These are phyloP conservation scores for Corella eumyota DNA, from an alignment of 23 tunicate genomes.

Conservation along the genomic window DNA sequence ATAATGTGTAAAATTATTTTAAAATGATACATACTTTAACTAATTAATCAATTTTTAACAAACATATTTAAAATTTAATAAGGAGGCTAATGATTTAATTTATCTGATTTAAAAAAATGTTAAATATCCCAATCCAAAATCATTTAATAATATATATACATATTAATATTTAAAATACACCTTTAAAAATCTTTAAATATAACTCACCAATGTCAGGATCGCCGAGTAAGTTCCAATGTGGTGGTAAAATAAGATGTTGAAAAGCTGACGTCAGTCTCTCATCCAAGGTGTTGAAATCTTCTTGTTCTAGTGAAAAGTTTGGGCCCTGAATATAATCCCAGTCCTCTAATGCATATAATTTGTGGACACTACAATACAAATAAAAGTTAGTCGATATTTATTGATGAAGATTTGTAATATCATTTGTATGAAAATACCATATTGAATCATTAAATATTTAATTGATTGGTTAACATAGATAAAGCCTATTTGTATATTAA, in stretches of 20 bases:
- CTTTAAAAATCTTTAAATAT: too few relatives aligned
- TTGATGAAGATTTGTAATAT: too few relatives aligned
- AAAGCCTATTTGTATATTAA: background rate
- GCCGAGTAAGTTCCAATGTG: constrained; percentile 89
- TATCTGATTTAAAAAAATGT: too few relatives aligned
- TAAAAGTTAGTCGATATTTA: too few relatives aligned
- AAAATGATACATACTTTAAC: too few relatives aligned
- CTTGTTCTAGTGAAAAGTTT: constrained; percentile 75
- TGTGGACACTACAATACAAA: constrained; percentile 40
- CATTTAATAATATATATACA: too few relatives aligned
- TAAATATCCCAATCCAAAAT: too few relatives aligned
- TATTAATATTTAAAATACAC: too few relatives aligned
- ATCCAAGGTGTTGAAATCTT: constrained; percentile 87
- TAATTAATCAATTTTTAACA: too few relatives aligned
- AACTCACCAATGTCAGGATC: constrained; percentile 47
- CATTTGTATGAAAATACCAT: background rate
- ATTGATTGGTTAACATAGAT: background rate
- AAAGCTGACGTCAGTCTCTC: constrained; percentile 91
- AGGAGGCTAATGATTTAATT: too few relatives aligned
- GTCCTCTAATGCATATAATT: constrained; percentile 76
- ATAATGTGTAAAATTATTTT: too few relatives aligned
- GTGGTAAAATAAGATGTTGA: constrained; percentile 93
- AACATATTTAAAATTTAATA: too few relatives aligned
- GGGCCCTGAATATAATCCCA: constrained; percentile 90
- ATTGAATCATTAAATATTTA: background rate